These are phyloP conservation scores for Dendroctonus ponderosae DNA, from an alignment of 1,140 invertebrate species.

Conservation along the genomic window DNA sequence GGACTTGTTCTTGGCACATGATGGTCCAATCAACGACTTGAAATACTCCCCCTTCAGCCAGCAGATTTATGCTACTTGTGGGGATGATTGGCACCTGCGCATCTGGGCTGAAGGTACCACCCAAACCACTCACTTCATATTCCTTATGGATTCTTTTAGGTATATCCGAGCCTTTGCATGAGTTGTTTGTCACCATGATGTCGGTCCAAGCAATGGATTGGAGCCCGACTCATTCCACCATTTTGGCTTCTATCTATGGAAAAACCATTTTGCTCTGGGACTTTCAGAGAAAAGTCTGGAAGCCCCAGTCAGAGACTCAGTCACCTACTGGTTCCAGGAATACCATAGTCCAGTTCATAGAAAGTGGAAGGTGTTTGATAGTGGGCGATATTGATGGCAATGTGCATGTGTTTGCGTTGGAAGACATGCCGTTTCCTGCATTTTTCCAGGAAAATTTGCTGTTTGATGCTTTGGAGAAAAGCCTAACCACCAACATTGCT, in stretches of 20 bases:
- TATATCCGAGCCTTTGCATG: slow-evolving; percentile 64
- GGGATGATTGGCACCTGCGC: slow-evolving; percentile 73
- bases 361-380: slow-evolving; percentile 64
- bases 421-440: slow-evolving; percentile 67
- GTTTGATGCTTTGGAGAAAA: slow-evolving; percentile 56
- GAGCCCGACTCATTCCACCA: slow-evolving; percentile 78
- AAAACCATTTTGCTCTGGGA: slow-evolving; percentile 74
- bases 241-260: slow-evolving; percentile 73
- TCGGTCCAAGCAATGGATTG: slow-evolving; percentile 70
- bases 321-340: slow-evolving; percentile 51
- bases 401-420: slow-evolving; percentile 63
- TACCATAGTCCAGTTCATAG: slow-evolving; percentile 59
- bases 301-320: slow-evolving; percentile 60
- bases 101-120: slow-evolving; percentile 58
- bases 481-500: slow-evolving; percentile 61
- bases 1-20: slow-evolving; percentile 72
- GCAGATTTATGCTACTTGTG: slow-evolving; percentile 75
- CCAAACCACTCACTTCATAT: neutral
- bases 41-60: slow-evolving; percentile 76
- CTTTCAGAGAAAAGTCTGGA: slow-evolving; percentile 63
- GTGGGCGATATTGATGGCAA: slow-evolving; percentile 63
- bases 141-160: slow-evolving; percentile 38
- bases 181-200: slow-evolving; percentile 55
- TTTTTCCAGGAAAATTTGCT: slow-evolving; percentile 58
- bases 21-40: slow-evolving; percentile 74